Evolutionary conservation across 1,140 invertebrate genomes (phyloP).

Genomic region (Eurytemora carolleeae): DNA sequence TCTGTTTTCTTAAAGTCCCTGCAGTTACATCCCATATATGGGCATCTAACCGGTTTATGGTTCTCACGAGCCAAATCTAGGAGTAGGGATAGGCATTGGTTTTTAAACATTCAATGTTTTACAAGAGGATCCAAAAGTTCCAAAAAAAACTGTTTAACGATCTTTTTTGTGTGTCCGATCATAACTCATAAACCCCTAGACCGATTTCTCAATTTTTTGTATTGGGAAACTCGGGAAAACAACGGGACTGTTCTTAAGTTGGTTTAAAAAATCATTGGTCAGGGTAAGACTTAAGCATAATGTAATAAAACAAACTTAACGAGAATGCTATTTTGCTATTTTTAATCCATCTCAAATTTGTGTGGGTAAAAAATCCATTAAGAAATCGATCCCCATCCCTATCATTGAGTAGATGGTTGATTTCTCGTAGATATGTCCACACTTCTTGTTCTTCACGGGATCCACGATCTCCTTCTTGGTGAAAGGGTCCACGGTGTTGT

Average conservation of each 20-base stretch:
- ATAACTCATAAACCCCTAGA: not conserved
- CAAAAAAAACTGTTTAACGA: not conserved
- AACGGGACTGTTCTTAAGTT: not conserved
- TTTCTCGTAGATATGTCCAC: not conserved
- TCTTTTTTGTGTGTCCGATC: not conserved
- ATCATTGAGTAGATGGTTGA: not conserved
- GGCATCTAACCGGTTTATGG: not conserved
- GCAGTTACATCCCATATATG: not conserved
- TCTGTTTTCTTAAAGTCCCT: not conserved
- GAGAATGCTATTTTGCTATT: too few species aligned
- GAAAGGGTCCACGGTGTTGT: not conserved
- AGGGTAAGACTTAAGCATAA: not conserved
- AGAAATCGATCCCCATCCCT: not conserved
- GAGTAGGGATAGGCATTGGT: too few species aligned
- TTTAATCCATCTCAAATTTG: too few species aligned
- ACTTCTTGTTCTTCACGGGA: not conserved
- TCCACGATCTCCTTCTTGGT: not conserved
- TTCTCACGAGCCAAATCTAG: too few species aligned
- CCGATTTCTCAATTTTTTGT: not conserved
- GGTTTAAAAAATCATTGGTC: not conserved
- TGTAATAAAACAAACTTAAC: too few species aligned
- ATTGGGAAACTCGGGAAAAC: not conserved
- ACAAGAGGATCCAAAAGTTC: not conserved
- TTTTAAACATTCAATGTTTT: not conserved
- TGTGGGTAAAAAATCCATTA: too few species aligned